Conservation (phyloP, 2,888 invertebrate species). For the Eristalinus sepulchralis region DNA sequence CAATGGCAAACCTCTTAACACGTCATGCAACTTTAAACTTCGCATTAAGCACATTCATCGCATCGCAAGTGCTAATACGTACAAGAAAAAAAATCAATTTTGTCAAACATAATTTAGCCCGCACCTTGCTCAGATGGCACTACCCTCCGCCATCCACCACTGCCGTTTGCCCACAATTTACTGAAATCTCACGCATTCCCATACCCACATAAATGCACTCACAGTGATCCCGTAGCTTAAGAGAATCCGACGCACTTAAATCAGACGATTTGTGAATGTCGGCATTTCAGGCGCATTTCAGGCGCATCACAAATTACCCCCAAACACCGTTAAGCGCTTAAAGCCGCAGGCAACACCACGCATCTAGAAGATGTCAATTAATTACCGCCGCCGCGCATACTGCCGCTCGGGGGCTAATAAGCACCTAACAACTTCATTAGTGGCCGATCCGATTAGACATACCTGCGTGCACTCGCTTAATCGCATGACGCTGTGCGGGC, state of each 20-base stretch:
- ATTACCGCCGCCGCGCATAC: slow-evolving; percentile 33
- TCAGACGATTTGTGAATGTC: not conserved
- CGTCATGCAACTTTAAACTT: too few relatives aligned
- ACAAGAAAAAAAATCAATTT: not conserved
- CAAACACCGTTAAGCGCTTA: slow-evolving; percentile 38
- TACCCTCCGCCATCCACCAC: too few relatives aligned
- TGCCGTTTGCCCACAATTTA: too few relatives aligned
- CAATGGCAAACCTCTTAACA: too few relatives aligned
- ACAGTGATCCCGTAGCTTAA: not conserved
- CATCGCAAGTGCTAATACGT: not conserved
- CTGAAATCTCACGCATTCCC: not conserved
- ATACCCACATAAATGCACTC: not conserved
- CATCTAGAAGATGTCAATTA: slow-evolving; percentile 59
- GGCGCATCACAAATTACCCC: slow-evolving; percentile 33
- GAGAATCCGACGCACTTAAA: not conserved
- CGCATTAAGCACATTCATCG: not conserved
- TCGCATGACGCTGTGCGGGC: slow-evolving; percentile 31
- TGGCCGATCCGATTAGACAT: slow-evolving; percentile 48
- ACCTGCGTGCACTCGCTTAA: slow-evolving; percentile 55
- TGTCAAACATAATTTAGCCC: not conserved
- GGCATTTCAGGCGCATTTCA: slow-evolving; percentile 1
- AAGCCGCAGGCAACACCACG: slow-evolving; percentile 16
- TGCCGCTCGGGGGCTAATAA: slow-evolving; percentile 28
- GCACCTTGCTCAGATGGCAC: not conserved
- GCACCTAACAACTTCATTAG: slow-evolving; percentile 62